Evolutionary conservation across 2,113 vertebrate species (phyloP), one percentile per base, ranked within the genome.

Genomic region (Pterocles gutturalis): DNA sequence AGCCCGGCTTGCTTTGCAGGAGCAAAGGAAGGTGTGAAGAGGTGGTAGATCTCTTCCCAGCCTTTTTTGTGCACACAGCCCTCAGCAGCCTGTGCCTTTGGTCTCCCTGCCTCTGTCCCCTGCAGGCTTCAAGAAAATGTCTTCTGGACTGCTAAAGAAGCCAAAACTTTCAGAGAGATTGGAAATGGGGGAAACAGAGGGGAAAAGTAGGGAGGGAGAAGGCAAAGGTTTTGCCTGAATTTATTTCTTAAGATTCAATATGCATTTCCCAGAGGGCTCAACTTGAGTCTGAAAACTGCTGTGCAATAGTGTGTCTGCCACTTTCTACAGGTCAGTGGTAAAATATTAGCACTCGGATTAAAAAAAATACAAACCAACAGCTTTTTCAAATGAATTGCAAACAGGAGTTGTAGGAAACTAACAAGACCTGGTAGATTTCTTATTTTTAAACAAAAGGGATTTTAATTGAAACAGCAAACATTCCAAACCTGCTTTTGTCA

Each of bases 401-500:
- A 25, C 17, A 58, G 45, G 5, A 6, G 17, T 31, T 83, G 21
- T 26, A 70, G n/a, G 36, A 36, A 38, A 34, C 3, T 61, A 65
- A 57, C 41, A 19, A 77, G 41, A 43, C 6, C 15, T 26, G 11
- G 11, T 36, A 54, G 33, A 65, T 54, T 70, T 90, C 8, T 61
- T 57, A n/a, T 36, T 83, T 90, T 65, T 36, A 77, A 49, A 65
- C 10, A 49, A 80, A 76, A 57, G 3, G 9, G 5, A 41, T 73
- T 79, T 62, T 80, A 72, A 77, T 13, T 49, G 45, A 93, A 88
- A 88, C 10, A 95, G 15, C 28, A 90, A 80, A 65, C 13, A 43
- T 65, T 54, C 7, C 55, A 87, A 89, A 86, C 33, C n/a, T 66
- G 17, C 13, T 86, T 1, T 2, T 69, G 24, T 48, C 49, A 29